Conservation (phyloP, 2,888 invertebrate genomes). For the Hemicrepidius hirtus region DNA sequence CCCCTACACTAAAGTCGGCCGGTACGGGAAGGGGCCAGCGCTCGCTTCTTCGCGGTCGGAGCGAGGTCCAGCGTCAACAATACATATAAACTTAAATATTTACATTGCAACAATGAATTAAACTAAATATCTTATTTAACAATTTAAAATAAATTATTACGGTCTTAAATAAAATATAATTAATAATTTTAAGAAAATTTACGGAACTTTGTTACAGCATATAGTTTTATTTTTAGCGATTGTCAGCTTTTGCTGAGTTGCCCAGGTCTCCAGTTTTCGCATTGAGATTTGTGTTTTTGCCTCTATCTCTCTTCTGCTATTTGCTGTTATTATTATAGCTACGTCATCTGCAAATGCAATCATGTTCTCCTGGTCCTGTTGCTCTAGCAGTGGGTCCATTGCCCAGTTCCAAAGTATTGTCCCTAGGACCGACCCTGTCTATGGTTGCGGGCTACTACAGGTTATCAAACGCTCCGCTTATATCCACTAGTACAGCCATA, state of each 20-base stretch:
- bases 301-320: background rate
- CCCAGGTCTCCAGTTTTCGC: background rate
- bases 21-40: no score
- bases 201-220: no score
- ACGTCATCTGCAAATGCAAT: background rate
- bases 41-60: no score
- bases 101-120: no score
- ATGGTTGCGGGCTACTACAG: background rate
- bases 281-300: background rate
- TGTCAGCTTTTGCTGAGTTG: background rate
- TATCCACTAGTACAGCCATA: background rate
- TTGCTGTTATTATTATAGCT: background rate
- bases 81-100: no score
- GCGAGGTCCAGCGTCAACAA: no score
- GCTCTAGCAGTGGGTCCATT: background rate
- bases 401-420: background rate
- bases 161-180: no score
- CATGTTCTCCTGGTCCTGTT: background rate
- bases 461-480: conserved; percentile 2
- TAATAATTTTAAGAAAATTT: no score
- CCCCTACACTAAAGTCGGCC: no score
- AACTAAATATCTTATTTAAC: no score
- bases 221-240: background rate
- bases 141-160: no score
- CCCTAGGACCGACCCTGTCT: background rate